phyloP scores from a whole-genome alignment of 2,888 invertebrate species.

The Dinocampus coccinellae region DNA sequence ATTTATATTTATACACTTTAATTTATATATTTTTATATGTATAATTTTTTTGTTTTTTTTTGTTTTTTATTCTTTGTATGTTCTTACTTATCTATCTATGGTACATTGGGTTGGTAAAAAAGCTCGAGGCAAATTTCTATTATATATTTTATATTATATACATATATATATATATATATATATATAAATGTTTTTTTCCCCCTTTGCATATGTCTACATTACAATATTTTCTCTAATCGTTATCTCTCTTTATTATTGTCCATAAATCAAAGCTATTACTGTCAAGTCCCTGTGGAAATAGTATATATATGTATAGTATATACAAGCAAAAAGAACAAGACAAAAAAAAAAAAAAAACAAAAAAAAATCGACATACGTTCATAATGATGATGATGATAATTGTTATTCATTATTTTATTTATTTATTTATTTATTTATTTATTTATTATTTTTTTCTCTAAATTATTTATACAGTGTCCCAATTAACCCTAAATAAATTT shows the following conservation, averaged over 20 bases:
- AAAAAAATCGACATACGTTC: neutral
- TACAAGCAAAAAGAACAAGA: neutral
- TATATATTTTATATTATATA: too few species aligned
- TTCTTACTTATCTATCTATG: too few species aligned
- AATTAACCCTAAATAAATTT: neutral
- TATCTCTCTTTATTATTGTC: neutral
- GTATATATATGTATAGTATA: too few species aligned
- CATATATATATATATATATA: too few species aligned
- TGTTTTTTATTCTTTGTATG: too few species aligned
- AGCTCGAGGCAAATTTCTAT: neutral
- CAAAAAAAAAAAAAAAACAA: neutral
- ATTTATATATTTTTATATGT: neutral
- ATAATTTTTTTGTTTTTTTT: too few species aligned
- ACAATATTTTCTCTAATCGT: neutral
- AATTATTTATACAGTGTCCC: neutral
- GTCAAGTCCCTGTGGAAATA: conserved; percentile 1
- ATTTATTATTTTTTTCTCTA: neutral
- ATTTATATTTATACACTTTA: neutral
- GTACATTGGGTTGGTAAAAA: neutral
- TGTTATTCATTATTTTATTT: too few species aligned
- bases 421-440: too few species aligned
- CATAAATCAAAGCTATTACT: neutral
- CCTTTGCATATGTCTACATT: neutral
- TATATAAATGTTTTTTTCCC: too few species aligned
- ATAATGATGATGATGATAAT: too few species aligned